Evolutionary conservation across 2,797 vertebrate species (phyloP).

Genomic region (Lutra lutra): DNA sequence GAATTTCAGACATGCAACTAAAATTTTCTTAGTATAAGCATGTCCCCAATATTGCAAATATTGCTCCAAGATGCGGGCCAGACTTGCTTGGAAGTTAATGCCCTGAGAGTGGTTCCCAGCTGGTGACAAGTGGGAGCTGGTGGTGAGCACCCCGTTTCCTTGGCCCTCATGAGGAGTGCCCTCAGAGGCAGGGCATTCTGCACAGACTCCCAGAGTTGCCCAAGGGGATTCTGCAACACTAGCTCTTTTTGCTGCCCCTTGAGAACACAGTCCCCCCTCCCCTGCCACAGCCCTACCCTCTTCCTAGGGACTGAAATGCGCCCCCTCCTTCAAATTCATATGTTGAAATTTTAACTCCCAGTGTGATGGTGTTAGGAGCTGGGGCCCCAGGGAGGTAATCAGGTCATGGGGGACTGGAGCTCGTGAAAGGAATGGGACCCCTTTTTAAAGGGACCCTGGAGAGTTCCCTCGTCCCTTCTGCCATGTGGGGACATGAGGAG

Average conservation of each 20-base stretch:
- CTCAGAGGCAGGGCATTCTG: background rate
- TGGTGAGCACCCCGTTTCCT: no score
- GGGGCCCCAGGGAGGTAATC: background rate
- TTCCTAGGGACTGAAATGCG: background rate
- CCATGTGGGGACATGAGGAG: background rate
- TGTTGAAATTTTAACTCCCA: background rate
- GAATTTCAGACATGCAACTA: background rate
- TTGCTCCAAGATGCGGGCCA: fast-evolving
- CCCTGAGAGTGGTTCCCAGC: background rate
- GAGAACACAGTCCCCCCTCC: background rate
- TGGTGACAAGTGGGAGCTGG: background rate
- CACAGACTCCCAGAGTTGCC: background rate
- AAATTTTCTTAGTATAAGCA: background rate
- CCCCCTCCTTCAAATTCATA: background rate
- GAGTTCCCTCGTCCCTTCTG: background rate
- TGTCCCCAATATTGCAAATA: background rate
- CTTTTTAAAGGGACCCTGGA: background rate
- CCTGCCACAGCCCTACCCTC: background rate
- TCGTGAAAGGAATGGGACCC: no score
- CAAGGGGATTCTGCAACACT: background rate
- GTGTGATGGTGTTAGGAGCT: background rate
- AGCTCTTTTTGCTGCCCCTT: no score
- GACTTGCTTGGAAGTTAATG: background rate
- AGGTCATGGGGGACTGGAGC: background rate
- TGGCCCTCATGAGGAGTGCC: background rate